Evolutionary conservation across 2,113 vertebrate genomes (phyloP), one percentile per base, ranked within the genome.

Genomic region (Tapirus terrestris): DNA sequence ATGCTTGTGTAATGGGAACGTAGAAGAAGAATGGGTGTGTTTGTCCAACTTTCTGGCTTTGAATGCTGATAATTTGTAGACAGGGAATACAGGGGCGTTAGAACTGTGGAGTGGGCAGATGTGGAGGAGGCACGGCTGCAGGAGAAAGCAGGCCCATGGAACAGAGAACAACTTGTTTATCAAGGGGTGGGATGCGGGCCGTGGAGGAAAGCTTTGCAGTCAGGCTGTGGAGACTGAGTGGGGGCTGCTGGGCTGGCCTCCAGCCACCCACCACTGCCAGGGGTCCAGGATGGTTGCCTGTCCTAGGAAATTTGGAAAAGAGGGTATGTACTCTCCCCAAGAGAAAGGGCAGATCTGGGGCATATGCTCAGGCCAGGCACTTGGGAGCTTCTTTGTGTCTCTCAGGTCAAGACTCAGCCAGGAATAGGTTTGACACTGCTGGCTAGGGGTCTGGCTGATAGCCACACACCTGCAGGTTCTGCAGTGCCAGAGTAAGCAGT

Each of bases 111-210:
- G 98, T 31, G 87, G 96, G 95, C 97, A 98, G 98, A 96, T 99
- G 98, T 99, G 99, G 98, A 99, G 98, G 99, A 99, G 99, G 98
- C 93, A 73, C 95, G 98, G 97, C 98, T 98, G 89, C 7, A 97
- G 92, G 97, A 98, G 98, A 98, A 98, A 97, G 98, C 96, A 96
- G 95, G 80, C 96, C 98, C 97, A 70, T 98, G 97, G 97, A 98
- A 98, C 98, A 99, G 98, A 99, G 98, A 98, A 96, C 92, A 94
- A 97, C 99, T 98, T 99, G 98, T 99, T 99, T 98, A 98, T 97
- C 98, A 98, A 98, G 97, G 98, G 99, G 98, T 98, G 98, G 98
- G 99, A 98, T 98, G 98, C 89, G 98, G 97, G 98, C 81, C 92
- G 48, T 96, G 45, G 97, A 96, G 94, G 96, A 86, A 97, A 98